Evolutionary conservation across 2,888 invertebrate genomes (phyloP), one percentile per base, ranked within the genome.

Genomic region (Fragum sueziense): DNA sequence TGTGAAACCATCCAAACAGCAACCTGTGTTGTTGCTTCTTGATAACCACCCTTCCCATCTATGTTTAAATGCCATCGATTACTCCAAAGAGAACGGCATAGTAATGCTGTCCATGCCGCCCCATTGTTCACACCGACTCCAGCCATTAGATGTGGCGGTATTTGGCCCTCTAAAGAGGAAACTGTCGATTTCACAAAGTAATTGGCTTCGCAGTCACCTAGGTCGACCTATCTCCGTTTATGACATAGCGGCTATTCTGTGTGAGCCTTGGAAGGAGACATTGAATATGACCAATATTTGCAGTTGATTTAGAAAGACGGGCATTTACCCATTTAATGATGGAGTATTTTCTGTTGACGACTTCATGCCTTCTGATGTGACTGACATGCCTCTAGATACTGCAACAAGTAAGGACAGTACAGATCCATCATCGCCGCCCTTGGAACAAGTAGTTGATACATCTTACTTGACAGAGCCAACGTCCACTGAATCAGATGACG

Each of bases 101-200:
- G 87, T 90, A 61, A 79, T 93, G 68, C 85, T 93, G 51, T 91
- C 93, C 7, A 88, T 93, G 61, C 93, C 91, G 33, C 93, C 92
- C 27, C 92, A 93, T 84, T 91, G 91, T 67, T 90, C 92, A 2
- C 92, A 91, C 71, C 92, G 92, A 78, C 74, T 94, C 65, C 93
- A 94, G 88, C 93, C 93, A 17, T 86, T 93, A 20, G 92, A 94
- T 85, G 89, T 92, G 14, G 89, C 91, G 34, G 87, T 93, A 3
- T 92, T 90, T 84, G 91, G 91, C 9, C 47, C 47, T 14, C n/a
- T 47, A 3, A 47, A 47, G 47, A 89, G 85, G 67, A 80, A 77
- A 68, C 71, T 89, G 51, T 91, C 91, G 65, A 68, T 82, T n/a
- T 83, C 86, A 7, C 85, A 79, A 47, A 89, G 91, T 70, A 72